A percentile compares a stretch with the other conserved stretches of the same genome.
Conservation (phyloP, 2,797 vertebrate genomes). For the Sphenodon punctatus region DNA sequence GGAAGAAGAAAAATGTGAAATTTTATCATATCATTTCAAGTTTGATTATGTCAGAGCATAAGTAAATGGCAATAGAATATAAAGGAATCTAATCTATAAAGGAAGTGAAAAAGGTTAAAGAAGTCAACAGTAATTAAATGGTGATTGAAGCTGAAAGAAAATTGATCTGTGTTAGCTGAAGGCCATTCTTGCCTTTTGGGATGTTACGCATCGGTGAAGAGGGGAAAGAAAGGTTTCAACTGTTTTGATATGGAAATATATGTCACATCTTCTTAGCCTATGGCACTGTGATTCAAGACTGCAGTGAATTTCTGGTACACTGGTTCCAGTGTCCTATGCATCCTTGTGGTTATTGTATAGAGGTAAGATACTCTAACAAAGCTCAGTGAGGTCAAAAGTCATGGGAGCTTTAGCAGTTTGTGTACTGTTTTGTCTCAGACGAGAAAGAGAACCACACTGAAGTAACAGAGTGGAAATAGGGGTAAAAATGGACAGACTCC, state of each 20-base stretch:
- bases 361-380: slow-evolving; percentile 71
- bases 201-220: slow-evolving; percentile 67
- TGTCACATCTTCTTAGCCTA: slow-evolving; percentile 69
- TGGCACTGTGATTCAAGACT: slow-evolving; percentile 64
- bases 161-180: slow-evolving; percentile 75
- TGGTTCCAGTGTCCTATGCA: slow-evolving; percentile 62
- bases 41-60: slow-evolving; percentile 70
- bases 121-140: slow-evolving; percentile 78
- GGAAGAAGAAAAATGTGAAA: slow-evolving; percentile 58
- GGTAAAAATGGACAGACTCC: background rate
- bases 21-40: slow-evolving; percentile 68
- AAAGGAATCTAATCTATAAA: slow-evolving; percentile 72
- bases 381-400: slow-evolving; percentile 63
- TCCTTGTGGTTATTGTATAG: slow-evolving; percentile 65
- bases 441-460: slow-evolving; percentile 22
- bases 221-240: slow-evolving; percentile 66
- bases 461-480: slow-evolving; percentile 39
- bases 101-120: slow-evolving; percentile 75
- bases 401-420: slow-evolving; percentile 62
- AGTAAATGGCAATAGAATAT: slow-evolving; percentile 60
- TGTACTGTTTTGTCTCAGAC: slow-evolving; percentile 33
- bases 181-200: slow-evolving; percentile 75
- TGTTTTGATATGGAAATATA: slow-evolving; percentile 74
- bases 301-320: slow-evolving; percentile 45
- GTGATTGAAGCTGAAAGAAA: slow-evolving; percentile 73